Conservation (phyloP, 2,888 invertebrate species). For the Fragum sueziense region DNA sequence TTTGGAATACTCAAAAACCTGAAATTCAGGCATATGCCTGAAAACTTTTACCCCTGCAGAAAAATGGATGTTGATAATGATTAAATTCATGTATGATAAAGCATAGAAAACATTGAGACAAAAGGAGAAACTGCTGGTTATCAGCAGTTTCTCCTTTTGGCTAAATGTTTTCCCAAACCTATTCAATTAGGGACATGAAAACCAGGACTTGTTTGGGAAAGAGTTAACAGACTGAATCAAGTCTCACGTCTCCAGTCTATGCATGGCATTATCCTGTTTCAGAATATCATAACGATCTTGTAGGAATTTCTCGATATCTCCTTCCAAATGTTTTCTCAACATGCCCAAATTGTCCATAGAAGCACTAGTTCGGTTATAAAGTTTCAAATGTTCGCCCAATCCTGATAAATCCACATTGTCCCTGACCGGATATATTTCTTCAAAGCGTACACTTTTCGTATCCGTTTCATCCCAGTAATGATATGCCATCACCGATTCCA, state of each 20-base stretch:
- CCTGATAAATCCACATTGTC: slow-evolving; percentile 34
- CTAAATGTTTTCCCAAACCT: too few species aligned
- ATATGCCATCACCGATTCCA: slow-evolving; percentile 76
- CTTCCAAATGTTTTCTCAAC: slow-evolving; percentile 25
- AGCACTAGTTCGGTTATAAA: background rate
- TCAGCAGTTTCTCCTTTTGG: too few species aligned
- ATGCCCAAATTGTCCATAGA: slow-evolving; percentile 11
- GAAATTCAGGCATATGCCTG: too few species aligned
- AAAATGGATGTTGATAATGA: too few species aligned
- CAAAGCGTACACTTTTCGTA: slow-evolving; percentile 57
- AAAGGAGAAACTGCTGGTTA: too few species aligned
- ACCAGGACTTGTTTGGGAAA: too few species aligned
- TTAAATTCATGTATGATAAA: too few species aligned
- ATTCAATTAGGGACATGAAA: too few species aligned
- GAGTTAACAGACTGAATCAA: background rate
- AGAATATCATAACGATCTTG: slow-evolving; percentile 35
- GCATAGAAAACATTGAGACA: too few species aligned
- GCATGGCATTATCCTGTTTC: slow-evolving; percentile 30
- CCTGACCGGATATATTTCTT: slow-evolving; percentile 63
- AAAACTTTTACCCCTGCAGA: too few species aligned
- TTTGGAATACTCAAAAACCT: too few species aligned
- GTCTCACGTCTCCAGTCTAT: background rate
- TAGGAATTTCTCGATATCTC: slow-evolving; percentile 53
- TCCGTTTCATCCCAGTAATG: slow-evolving; percentile 72
- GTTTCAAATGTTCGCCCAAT: background rate